Conservation (phyloP, 2,113 vertebrate genomes). For the Pteropus alecto region DNA sequence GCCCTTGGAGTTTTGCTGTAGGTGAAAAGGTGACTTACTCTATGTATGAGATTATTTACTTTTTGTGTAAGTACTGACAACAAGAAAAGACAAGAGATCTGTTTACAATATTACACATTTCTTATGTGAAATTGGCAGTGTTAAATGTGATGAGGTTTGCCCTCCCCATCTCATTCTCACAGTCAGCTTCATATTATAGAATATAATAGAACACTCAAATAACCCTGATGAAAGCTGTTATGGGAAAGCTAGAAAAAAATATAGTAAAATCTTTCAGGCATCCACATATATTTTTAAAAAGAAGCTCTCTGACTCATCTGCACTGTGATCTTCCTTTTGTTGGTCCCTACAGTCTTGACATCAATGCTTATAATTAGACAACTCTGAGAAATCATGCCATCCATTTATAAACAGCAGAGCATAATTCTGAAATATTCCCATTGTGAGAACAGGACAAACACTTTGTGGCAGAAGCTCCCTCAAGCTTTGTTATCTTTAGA, state of each 20-base stretch:
- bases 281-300: slow-evolving; percentile 41
- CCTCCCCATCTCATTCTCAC: neutral
- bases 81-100: neutral
- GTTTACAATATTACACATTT: neutral
- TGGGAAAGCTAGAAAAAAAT: slow-evolving; percentile 60
- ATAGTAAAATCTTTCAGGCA: neutral
- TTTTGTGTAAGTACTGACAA: neutral
- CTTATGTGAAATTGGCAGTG: neutral
- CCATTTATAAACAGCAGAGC: slow-evolving; percentile 57
- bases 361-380: slow-evolving; percentile 3
- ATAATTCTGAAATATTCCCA: slow-evolving; percentile 36
- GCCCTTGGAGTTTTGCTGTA: neutral
- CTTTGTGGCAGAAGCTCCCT: slow-evolving; percentile 42
- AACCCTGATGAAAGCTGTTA: neutral
- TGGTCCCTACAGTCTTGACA: neutral
- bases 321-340: neutral
- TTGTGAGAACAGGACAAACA: slow-evolving; percentile 52
- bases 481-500: slow-evolving; percentile 25
- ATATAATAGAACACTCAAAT: neutral
- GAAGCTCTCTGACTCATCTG: slow-evolving; percentile 46
- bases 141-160: slow-evolving; percentile 23
- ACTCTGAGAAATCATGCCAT: slow-evolving; percentile 27
- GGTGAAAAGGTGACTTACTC: neutral
- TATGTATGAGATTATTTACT: neutral
- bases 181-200: slow-evolving; percentile 9